Evolutionary conservation across 1,140 invertebrate species (phyloP).

Genomic region (Temnothorax curvispinosus): DNA sequence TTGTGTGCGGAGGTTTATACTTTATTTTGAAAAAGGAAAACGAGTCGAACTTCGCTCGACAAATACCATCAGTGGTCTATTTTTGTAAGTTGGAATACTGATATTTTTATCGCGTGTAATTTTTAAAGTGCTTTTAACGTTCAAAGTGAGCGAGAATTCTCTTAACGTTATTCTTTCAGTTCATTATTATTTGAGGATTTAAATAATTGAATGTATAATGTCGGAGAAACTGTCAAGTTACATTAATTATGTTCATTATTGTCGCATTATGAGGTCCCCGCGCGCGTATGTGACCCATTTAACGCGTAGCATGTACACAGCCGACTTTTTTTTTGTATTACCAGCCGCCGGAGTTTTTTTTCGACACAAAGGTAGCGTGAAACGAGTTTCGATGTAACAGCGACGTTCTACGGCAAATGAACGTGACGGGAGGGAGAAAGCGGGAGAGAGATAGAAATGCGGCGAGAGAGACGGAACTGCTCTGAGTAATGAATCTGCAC

Average conservation of each 20-base stretch:
- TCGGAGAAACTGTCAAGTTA: not conserved
- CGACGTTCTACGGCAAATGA: slow-evolving; percentile 46
- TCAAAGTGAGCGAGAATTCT: not conserved
- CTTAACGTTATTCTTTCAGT: not conserved
- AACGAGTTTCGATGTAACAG: slow-evolving; percentile 58
- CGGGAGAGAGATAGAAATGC: not conserved
- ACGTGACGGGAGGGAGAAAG: slow-evolving; percentile 23
- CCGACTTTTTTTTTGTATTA: slow-evolving; percentile 30
- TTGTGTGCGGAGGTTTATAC: not conserved
- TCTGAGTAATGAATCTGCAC: slow-evolving; percentile 55
- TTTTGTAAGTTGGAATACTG: not conserved
- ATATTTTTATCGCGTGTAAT: not conserved
- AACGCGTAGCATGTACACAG: not conserved
- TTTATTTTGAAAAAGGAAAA: not conserved
- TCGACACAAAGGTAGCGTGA: slow-evolving; percentile 34
- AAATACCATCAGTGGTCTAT: not conserved
- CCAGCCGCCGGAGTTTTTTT: not conserved
- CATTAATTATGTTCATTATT: slow-evolving; percentile 29
- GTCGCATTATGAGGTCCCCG: not conserved
- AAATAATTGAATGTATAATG: slow-evolving; percentile 1
- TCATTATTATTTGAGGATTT: not conserved
- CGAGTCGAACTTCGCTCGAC: not conserved
- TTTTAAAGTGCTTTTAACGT: slow-evolving; percentile 1
- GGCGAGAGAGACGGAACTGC: slow-evolving; percentile 2
- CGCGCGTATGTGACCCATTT: slow-evolving; percentile 15